These are phyloP conservation scores for Nasonia oneida DNA, from an alignment of 2,888 invertebrate genomes.

Conservation along the genomic window DNA sequence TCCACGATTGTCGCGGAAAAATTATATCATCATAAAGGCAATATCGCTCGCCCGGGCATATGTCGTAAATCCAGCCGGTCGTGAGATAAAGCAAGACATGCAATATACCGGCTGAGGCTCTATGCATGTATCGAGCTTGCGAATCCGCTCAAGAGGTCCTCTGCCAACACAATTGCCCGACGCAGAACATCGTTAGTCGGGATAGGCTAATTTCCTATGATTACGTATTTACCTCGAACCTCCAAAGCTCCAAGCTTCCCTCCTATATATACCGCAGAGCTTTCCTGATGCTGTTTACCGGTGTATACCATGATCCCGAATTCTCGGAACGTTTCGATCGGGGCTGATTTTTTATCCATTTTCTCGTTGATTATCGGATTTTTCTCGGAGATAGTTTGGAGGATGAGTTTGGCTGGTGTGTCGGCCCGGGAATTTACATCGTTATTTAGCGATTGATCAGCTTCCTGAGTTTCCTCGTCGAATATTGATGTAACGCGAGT, in stretches of 20 bases:
- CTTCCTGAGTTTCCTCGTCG: not conserved
- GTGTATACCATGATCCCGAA: too few relatives aligned
- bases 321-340: too few relatives aligned
- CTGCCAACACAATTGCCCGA: not conserved
- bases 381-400: not conserved
- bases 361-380: not conserved
- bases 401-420: not conserved
- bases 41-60: not conserved
- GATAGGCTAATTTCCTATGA: conserved; percentile 41
- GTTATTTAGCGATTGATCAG: conserved; percentile 14
- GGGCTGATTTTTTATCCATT: not conserved
- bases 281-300: not conserved
- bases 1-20: too few relatives aligned
- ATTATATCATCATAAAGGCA: not conserved
- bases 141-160: not conserved
- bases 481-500: conserved; percentile 2
- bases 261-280: conserved; percentile 55
- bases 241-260: conserved; percentile 57
- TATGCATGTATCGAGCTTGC: conserved; percentile 24
- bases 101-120: conserved; percentile 11
- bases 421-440: not conserved
- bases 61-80: not conserved
- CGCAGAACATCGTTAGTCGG: conserved; percentile 27
- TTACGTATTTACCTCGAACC: conserved; percentile 46
- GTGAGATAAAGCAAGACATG: conserved; percentile 28